These are phyloP conservation scores for Agonum fuliginosum DNA, from an alignment of 2,888 invertebrate genomes.

Conservation along the genomic window DNA sequence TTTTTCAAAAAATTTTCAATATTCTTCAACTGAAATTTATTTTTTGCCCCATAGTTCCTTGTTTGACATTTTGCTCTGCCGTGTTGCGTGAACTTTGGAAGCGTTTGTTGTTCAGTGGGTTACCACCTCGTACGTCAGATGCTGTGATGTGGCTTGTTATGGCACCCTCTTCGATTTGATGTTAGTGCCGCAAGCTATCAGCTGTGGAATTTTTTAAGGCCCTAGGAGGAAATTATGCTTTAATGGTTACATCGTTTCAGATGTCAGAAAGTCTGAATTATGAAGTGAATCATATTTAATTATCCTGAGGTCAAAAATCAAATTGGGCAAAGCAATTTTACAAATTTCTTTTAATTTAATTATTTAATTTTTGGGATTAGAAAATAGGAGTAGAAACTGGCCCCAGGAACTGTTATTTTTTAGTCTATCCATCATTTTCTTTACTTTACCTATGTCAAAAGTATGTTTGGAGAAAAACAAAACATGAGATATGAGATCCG, in stretches of 20 bases:
- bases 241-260: constrained; percentile 7
- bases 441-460: too few species aligned
- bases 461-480: too few species aligned
- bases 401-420: not conserved
- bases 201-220: constrained; percentile 17
- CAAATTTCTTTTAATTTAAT: constrained; percentile 12
- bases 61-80: too few species aligned
- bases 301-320: constrained; percentile 30
- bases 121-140: not conserved
- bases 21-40: too few species aligned
- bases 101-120: constrained; percentile 28
- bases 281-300: constrained; percentile 18
- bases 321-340: constrained; percentile 1
- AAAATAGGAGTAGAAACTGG: not conserved
- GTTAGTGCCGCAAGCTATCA: constrained; percentile 7
- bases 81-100: not conserved
- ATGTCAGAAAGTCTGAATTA: constrained; percentile 33
- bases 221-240: constrained; percentile 9
- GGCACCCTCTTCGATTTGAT: constrained; percentile 40
- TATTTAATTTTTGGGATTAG: not conserved
- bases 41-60: too few species aligned
- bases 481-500: too few species aligned
- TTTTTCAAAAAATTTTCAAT: too few species aligned
- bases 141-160: constrained; percentile 22
- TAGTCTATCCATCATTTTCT: not conserved